phyloP scores from a whole-genome alignment of 2,113 vertebrate species.

The Antechinus stuartii region DNA sequence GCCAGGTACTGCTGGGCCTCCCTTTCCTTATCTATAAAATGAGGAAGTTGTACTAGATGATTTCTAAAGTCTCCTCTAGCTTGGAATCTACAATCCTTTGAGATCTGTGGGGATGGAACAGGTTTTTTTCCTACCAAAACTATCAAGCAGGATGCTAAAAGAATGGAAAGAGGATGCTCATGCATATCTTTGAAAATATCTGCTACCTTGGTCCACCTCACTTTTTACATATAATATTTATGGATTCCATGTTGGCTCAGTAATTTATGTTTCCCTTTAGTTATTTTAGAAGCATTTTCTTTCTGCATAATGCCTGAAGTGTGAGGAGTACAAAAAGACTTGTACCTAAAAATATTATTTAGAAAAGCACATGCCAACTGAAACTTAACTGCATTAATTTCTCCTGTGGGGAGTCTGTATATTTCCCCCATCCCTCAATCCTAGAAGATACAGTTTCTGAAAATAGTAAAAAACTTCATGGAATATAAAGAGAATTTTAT shows the following conservation, averaged over 20 bases:
- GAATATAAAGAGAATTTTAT: constrained; percentile 65
- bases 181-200: neutral
- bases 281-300: constrained; percentile 58
- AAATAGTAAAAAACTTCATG: constrained; percentile 72
- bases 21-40: neutral
- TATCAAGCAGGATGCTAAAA: constrained; percentile 41
- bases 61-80: neutral
- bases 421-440: constrained; percentile 45
- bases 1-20: neutral
- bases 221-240: constrained; percentile 6
- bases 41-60: neutral
- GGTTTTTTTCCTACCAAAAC: constrained; percentile 48
- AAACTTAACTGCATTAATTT: constrained; percentile 74
- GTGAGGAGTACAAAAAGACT: constrained; percentile 57
- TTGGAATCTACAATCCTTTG: constrained; percentile 2
- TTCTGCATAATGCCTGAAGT: neutral
- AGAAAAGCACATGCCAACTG: constrained; percentile 64
- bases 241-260: neutral
- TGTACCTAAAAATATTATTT: constrained; percentile 61
- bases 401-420: constrained; percentile 65
- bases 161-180: neutral
- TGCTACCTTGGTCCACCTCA: neutral
- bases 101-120: neutral
- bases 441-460: constrained; percentile 68
- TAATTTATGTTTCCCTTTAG: constrained; percentile 38